These are phyloP conservation scores for Jordanella pulchra DNA, from an alignment of 2,797 vertebrate genomes.

Conservation along the genomic window DNA sequence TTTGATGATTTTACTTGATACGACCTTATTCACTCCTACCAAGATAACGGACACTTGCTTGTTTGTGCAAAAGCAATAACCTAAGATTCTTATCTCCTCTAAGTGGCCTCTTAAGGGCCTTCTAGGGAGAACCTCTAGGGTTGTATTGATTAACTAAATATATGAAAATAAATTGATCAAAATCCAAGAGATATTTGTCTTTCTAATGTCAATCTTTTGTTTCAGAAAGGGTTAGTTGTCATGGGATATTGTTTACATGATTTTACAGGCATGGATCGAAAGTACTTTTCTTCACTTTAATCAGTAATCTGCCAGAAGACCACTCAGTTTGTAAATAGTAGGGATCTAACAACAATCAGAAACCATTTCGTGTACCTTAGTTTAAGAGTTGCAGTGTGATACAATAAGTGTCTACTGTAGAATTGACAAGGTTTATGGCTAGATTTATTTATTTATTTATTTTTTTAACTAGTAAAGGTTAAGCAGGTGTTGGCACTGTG, in stretches of 20 bases:
- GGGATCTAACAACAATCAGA: neutral
- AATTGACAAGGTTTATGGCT: too few relatives aligned
- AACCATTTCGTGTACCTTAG: too few relatives aligned
- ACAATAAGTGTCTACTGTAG: too few relatives aligned
- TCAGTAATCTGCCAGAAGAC: neutral
- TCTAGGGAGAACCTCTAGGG: neutral
- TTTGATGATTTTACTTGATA: neutral
- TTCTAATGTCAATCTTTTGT: neutral
- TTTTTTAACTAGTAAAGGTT: too few relatives aligned
- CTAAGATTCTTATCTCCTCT: neutral
- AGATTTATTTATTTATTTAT: too few relatives aligned
- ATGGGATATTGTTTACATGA: neutral
- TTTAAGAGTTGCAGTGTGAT: too few relatives aligned
- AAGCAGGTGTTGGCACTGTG: too few relatives aligned
- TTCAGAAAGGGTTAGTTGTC: neutral
- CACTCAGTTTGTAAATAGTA: neutral
- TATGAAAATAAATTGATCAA: neutral
- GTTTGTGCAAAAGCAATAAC: neutral
- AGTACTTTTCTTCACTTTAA: neutral
- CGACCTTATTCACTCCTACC: neutral
- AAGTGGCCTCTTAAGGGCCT: neutral
- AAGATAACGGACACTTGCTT: neutral
- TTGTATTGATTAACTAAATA: neutral
- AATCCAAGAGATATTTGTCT: neutral
- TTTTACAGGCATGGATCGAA: neutral